Conservation (phyloP, 2,113 vertebrate genomes). For the Sylvilagus bachmani region DNA sequence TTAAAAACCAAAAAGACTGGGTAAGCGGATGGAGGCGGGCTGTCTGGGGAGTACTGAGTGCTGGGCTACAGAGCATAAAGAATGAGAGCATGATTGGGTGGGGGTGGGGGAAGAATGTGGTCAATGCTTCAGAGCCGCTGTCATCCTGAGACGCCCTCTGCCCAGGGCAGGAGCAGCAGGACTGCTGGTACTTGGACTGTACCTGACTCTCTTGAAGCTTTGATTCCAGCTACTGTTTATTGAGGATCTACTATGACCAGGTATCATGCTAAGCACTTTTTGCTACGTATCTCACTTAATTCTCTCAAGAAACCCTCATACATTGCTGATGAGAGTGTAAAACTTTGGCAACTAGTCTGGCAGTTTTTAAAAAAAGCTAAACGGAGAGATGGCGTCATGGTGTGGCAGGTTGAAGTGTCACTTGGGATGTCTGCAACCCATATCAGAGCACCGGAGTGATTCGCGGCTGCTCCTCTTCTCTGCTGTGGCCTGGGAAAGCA, state of each 20-base stretch:
- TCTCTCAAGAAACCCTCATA: not conserved
- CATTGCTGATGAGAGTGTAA: not conserved
- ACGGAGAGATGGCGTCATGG: too few relatives aligned
- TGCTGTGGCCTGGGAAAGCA: too few relatives aligned
- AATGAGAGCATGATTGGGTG: not conserved
- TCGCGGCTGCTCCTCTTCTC: too few relatives aligned
- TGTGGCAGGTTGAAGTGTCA: too few relatives aligned
- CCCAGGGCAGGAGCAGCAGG: not conserved
- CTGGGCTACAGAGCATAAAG: not conserved
- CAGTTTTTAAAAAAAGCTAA: constrained; percentile 6
- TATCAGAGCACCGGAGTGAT: too few relatives aligned
- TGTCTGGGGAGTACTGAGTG: not conserved
- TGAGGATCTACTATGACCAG: not conserved
- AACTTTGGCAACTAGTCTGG: constrained; percentile 29
- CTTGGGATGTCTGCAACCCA: too few relatives aligned
- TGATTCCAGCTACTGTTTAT: not conserved
- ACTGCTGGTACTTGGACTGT: too few relatives aligned
- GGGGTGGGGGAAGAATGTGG: not conserved
- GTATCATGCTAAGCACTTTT: not conserved
- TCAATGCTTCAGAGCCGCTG: not conserved
- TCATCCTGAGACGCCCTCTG: not conserved
- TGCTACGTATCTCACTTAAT: constrained; percentile 24
- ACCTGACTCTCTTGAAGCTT: not conserved
- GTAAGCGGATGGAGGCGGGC: not conserved
- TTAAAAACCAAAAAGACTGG: not conserved